Conservation (phyloP, 2,113 vertebrate species). For the Tragulus kanchil region DNA sequence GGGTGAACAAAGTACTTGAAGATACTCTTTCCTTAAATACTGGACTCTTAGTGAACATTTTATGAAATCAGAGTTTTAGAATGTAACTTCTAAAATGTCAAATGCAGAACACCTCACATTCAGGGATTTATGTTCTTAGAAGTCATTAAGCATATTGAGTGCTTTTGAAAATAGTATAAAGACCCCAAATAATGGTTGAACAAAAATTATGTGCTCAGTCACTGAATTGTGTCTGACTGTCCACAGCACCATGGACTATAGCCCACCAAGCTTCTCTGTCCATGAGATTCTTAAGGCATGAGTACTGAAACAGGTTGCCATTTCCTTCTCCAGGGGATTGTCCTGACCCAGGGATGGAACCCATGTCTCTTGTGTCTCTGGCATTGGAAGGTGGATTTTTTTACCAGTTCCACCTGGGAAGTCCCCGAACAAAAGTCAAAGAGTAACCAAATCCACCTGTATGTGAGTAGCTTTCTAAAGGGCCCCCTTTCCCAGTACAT, state of each 20-base stretch:
- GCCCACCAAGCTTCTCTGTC: no score
- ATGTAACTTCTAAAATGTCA: neutral
- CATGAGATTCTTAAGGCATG: no score
- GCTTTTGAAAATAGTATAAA: conserved; percentile 28
- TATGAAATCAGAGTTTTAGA: conserved; percentile 43
- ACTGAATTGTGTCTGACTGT: no score
- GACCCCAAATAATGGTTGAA: neutral
- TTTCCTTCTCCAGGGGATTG: no score
- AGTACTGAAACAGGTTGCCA: no score
- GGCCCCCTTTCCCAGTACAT: neutral
- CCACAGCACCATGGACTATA: no score
- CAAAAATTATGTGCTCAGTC: no score
- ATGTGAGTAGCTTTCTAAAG: neutral
- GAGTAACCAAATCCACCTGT: neutral
- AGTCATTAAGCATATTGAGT: conserved; percentile 36
- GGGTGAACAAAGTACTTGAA: neutral
- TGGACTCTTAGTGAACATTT: neutral
- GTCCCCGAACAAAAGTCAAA: no score
- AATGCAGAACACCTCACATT: neutral
- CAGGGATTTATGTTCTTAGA: conserved; percentile 22
- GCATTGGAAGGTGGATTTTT: no score
- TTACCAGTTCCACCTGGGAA: no score
- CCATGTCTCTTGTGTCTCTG: no score
- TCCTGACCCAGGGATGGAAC: no score
- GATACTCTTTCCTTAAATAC: neutral